Percentiles rank a stretch among this genome's conserved stretches.
Evolutionary conservation across 2,888 invertebrate genomes (phyloP).

Genomic region (Cephus pulcher): DNA sequence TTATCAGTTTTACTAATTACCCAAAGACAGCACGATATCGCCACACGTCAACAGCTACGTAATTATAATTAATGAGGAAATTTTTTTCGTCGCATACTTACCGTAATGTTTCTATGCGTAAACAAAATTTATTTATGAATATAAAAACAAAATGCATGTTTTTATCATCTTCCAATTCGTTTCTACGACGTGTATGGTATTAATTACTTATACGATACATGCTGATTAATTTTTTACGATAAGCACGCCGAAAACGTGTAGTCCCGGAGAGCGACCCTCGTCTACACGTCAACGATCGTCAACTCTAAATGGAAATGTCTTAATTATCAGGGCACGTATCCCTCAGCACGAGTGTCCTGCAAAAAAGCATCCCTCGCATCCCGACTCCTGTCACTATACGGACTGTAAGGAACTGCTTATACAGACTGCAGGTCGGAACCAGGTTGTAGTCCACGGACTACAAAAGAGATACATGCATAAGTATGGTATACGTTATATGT

Average conservation of each 20-base stretch:
- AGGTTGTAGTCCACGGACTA: background rate
- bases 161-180: background rate
- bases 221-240: conserved; percentile 11
- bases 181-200: conserved; percentile 1
- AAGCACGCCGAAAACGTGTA: conserved; percentile 13
- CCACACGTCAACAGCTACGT: background rate
- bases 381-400: background rate
- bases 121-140: too few species aligned
- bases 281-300: conserved; percentile 49
- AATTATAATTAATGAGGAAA: background rate
- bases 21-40: background rate
- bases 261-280: conserved; percentile 30
- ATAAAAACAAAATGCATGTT: background rate
- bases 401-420: background rate
- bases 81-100: background rate
- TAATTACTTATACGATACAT: conserved; percentile 22
- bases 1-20: background rate
- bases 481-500: conserved; percentile 13
- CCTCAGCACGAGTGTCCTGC: conserved; percentile 18
- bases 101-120: background rate
- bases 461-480: conserved; percentile 11
- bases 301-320: conserved; percentile 62
- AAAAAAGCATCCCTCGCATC: conserved; percentile 20
- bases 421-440: background rate
- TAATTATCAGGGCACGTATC: conserved; percentile 58